Conservation (phyloP, 2,113 vertebrate species). For the Uria aalge region DNA sequence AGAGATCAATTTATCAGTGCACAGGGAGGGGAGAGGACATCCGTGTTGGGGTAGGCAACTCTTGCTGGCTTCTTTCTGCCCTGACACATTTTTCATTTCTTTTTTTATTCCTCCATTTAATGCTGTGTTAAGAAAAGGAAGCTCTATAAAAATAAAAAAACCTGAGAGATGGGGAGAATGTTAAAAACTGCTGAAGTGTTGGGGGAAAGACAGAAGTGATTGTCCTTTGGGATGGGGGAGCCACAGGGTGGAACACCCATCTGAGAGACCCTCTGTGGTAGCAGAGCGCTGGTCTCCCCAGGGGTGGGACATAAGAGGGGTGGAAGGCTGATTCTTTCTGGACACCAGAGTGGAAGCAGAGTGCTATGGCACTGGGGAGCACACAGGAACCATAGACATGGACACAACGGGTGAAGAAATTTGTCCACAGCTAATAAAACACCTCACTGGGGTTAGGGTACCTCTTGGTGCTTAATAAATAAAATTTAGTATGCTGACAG, state of each 20-base stretch:
- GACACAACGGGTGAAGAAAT: not conserved
- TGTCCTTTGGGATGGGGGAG: not conserved
- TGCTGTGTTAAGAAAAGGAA: not conserved
- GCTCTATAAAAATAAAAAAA: not conserved
- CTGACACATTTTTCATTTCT: not conserved
- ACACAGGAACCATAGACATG: not conserved
- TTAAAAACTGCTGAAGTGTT: not conserved
- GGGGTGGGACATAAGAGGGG: fast-evolving
- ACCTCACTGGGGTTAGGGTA: not conserved
- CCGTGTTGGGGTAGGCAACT: not conserved
- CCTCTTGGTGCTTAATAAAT: not conserved
- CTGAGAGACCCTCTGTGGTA: not conserved
- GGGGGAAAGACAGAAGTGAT: not conserved
- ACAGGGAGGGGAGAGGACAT: not conserved
- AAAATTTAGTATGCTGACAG: not conserved
- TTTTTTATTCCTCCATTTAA: not conserved
- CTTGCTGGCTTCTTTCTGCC: not conserved
- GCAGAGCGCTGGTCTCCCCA: not conserved
- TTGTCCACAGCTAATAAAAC: not conserved
- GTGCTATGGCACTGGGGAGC: fast-evolving
- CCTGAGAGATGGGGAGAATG: not conserved
- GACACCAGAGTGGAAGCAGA: not conserved
- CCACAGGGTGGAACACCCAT: not conserved
- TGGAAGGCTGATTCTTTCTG: not conserved
- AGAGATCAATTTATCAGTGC: not conserved